phyloP scores from a whole-genome alignment of 2,888 invertebrate genomes.

The Erpobdella octoculata region DNA sequence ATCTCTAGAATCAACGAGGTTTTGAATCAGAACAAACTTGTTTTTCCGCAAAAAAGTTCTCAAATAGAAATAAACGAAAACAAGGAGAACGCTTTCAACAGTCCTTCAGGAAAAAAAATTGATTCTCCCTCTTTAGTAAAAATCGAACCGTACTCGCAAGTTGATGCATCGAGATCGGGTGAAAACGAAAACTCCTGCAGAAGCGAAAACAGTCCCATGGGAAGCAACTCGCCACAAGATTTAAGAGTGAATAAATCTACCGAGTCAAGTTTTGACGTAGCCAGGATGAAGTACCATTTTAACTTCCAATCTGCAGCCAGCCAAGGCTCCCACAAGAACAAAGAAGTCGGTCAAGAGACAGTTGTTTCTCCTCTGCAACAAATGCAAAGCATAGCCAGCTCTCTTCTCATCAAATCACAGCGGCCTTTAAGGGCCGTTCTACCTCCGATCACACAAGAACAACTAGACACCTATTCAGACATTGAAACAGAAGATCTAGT shows the following conservation, averaged over 20 bases:
- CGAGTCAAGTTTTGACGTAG: conserved; percentile 29
- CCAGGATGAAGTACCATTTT: conserved; percentile 10
- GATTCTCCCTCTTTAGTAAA: background rate
- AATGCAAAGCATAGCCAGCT: conserved; percentile 96
- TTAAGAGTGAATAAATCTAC: conserved; percentile 30
- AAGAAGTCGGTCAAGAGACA: conserved; percentile 59
- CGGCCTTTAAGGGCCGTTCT: conserved; percentile 88
- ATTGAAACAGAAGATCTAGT: conserved; percentile 97
- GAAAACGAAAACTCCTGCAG: background rate
- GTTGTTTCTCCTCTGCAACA: conserved; percentile 82
- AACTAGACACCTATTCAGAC: conserved; percentile 94
- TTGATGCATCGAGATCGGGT: conserved; percentile 6
- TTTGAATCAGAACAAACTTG: conserved; percentile 53
- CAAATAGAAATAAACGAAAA: conserved; percentile 13
- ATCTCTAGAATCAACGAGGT: conserved; percentile 65
- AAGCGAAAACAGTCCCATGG: background rate
- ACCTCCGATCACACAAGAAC: conserved; percentile 95
- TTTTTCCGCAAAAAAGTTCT: conserved; percentile 18
- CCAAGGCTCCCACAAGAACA: background rate
- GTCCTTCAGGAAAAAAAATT: background rate
- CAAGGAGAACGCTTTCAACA: conserved; percentile 28
- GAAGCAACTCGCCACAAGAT: conserved; percentile 34
- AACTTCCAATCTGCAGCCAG: background rate
- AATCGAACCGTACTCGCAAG: background rate
- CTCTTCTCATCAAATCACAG: conserved; percentile 66